Evolutionary conservation across 2,888 invertebrate genomes (phyloP), one percentile per base, ranked within the genome.

Genomic region (Copidosoma aretas): DNA sequence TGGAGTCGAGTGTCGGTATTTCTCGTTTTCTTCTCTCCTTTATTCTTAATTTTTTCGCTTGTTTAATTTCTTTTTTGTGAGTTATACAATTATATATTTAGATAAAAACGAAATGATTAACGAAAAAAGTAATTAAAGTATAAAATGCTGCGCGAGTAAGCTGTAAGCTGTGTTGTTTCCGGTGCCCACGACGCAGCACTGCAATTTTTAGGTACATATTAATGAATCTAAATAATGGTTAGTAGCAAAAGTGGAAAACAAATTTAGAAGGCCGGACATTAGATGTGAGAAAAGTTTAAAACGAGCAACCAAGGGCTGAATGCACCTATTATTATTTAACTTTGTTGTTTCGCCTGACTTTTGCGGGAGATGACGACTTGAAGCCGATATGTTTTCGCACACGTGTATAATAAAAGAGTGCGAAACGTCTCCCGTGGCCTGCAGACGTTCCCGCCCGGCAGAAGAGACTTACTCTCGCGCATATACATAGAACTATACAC

Each of bases 201-300:
- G 77, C 76, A 78, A 77, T 78, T 69, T 75, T 69, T 76, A 76
- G 74, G 73, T 70, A 71, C 73, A 75, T 67, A 71, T 73, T 59
- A 71, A 73, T 75, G 70, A 73, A 74, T 74, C 73, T 68, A 72
- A 71, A 70, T 73, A 76, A 77, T 73, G 75, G 75, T 75, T 76
- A 75, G 75, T 71, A 75, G 74, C 73, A 73, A 63, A 68, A 68
- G n/a, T n/a, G n/a, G 60, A 60, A 21, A 57, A 67, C 46, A 68
- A 75, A 75, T 75, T 72, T 77, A 76, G 76, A n/a, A 76, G 77
- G 76, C 77, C 77, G 77, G 78, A 76, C 76, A 77, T 75, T 77
- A 75, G 71, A 72, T 69, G 64, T 32, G 32, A 32, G 32, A 32
- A 32, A 32, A 32, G 8, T 32, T 32, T 32, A 5, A 32, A 32